Base-by-base conservation (phyloP, 2,113 vertebrate species). In the Corydoras sp. region DNA sequence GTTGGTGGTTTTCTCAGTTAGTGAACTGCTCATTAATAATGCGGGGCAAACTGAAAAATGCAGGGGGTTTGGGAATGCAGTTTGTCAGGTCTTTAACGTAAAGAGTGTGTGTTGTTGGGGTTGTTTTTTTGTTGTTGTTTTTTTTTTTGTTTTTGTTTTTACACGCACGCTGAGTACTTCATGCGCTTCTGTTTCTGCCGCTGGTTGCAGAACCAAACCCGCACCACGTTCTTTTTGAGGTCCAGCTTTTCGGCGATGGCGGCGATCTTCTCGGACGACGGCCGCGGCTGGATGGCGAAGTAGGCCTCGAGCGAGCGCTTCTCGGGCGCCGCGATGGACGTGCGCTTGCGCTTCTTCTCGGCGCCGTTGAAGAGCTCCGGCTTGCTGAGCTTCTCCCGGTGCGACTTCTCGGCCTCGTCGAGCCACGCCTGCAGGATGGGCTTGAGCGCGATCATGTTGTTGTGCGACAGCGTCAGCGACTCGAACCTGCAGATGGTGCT, bases 151-250 rank as follows among this genome's bases (percentile, higher is more conserved):
- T 2, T 10, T 15, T 3, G 32, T 59, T 51, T 43, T 48, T 89
- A 97, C 87, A 97, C 93, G 85, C 95, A 95, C 62, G 96, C 96
- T 2, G 95, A 98, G 81, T 98, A 99, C 84, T 99, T 99, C 96
- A 99, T 99, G 80, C 96, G 91, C 89, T 99, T 99, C 89, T 98
- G 96, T 91, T 99, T 99, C 92, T 99, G 96, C 77, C 96, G 90
- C 87, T 99, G 96, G 89, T 99, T 98, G 86, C 95, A 99, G 86
- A 99, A 99, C 96, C 96, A 99, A 74, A 99, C 95, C 8, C 96
- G 94, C 67, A 99, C 96, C 86, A 99, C 96, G 83, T 98, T 99
- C 88, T 98, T 99, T 89, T 99, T 98, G 68, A 99, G 95, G 89
- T 98, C 96, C 85, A 98, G 90, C 83, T 98, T 98, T 80, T 98